These are phyloP conservation scores for Spilosoma lubricipeda DNA, from an alignment of 2,888 invertebrate genomes.

Conservation along the genomic window DNA sequence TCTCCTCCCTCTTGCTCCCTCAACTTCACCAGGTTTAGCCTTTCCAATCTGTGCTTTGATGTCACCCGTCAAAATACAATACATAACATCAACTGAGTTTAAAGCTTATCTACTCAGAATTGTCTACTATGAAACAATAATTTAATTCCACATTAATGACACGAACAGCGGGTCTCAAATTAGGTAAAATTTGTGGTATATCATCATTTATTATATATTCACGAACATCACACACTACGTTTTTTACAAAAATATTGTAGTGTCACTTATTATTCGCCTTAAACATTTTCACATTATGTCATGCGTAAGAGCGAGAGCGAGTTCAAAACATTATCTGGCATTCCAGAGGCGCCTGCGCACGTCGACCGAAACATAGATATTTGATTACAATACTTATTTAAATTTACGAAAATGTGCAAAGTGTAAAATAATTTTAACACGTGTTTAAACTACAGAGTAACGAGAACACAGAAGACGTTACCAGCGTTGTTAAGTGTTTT, in stretches of 20 bases:
- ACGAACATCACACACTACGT: too few species aligned
- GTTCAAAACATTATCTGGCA: slow-evolving; percentile 51
- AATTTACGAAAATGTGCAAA: not conserved
- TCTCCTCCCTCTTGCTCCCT: too few species aligned
- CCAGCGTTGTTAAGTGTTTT: not conserved
- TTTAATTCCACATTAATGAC: too few species aligned
- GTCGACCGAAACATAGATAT: slow-evolving; percentile 29
- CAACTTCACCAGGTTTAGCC: too few species aligned
- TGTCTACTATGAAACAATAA: too few species aligned
- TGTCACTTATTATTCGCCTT: slow-evolving; percentile 48
- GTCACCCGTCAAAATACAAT: too few species aligned
- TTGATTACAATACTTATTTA: slow-evolving; percentile 17
- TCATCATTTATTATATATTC: too few species aligned
- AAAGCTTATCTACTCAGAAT: too few species aligned
- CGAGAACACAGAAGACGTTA: not conserved
- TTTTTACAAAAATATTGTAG: not conserved
- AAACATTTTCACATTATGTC: slow-evolving; percentile 63
- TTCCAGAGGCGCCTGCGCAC: slow-evolving; percentile 33
- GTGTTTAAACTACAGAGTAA: not conserved
- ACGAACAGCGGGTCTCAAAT: too few species aligned
- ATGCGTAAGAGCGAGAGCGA: slow-evolving; percentile 57
- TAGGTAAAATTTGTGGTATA: too few species aligned
- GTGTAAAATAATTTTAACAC: not conserved
- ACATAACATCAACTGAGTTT: too few species aligned
- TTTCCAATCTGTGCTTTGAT: too few species aligned